phyloP scores from a whole-genome alignment of 2,113 vertebrate species.

The Alectura lathami region DNA sequence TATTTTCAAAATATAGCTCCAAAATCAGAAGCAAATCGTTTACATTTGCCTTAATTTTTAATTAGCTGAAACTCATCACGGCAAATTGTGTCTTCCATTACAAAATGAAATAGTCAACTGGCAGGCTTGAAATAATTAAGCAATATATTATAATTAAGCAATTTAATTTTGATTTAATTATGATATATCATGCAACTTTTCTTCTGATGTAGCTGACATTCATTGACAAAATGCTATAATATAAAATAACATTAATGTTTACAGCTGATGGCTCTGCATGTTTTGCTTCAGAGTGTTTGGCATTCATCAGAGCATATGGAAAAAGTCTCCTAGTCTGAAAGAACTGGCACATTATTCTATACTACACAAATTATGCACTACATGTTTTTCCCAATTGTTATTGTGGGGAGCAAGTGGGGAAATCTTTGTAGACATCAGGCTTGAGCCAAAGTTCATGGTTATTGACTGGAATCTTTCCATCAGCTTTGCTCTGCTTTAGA shows the following conservation, averaged over 20 bases:
- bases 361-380: neutral
- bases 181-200: conserved; percentile 27
- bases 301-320: conserved; percentile 41
- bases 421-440: neutral
- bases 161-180: conserved; percentile 58
- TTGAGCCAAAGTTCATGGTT: neutral
- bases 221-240: conserved; percentile 51
- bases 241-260: conserved; percentile 23
- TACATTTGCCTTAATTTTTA: conserved; percentile 70
- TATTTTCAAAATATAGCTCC: conserved; percentile 46
- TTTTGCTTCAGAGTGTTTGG: conserved; percentile 9
- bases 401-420: neutral
- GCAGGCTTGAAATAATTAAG: conserved; percentile 54
- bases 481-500: neutral
- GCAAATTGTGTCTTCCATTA: conserved; percentile 57
- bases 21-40: conserved; percentile 64
- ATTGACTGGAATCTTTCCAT: conserved; percentile 28
- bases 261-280: neutral
- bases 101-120: conserved; percentile 38
- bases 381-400: neutral
- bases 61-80: conserved; percentile 62
- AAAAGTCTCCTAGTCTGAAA: conserved; percentile 22
- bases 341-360: conserved; percentile 1
- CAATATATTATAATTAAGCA: conserved; percentile 63
- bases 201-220: conserved; percentile 63